Conservation (phyloP, 2,888 invertebrate species). For the Drosophila sordidula region DNA sequence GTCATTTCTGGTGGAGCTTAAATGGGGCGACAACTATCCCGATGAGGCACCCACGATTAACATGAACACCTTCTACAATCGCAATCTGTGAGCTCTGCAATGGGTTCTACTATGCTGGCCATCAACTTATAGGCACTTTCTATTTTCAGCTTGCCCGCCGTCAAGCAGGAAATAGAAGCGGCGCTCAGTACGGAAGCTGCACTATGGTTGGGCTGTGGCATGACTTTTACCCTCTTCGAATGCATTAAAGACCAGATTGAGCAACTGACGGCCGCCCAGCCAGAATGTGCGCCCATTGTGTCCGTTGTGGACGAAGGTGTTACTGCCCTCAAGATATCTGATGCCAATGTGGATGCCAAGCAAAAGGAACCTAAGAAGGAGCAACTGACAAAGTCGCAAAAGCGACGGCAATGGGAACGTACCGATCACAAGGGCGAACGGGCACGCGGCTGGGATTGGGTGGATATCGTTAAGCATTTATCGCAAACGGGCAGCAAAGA, state of each 20-base stretch:
- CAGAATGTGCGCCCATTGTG: slow-evolving; percentile 85
- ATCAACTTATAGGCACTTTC: slow-evolving; percentile 14
- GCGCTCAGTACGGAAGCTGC: slow-evolving; percentile 90
- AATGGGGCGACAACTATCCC: slow-evolving; percentile 95
- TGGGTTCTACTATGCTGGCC: neutral
- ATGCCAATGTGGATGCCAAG: slow-evolving; percentile 79
- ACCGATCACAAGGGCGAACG: slow-evolving; percentile 93
- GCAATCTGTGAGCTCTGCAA: slow-evolving; percentile 91
- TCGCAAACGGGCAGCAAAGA: slow-evolving; percentile 89
- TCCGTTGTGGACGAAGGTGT: slow-evolving; percentile 75
- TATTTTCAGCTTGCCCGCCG: slow-evolving; percentile 87
- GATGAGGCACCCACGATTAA: slow-evolving; percentile 92
- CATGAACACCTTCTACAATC: slow-evolving; percentile 97
- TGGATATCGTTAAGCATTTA: slow-evolving; percentile 97
- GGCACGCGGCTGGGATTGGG: slow-evolving; percentile 97
- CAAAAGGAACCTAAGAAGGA: slow-evolving; percentile 91
- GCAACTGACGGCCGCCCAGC: slow-evolving; percentile 90
- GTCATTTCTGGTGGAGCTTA: slow-evolving; percentile 94
- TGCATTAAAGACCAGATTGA: slow-evolving; percentile 93
- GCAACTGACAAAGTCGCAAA: slow-evolving; percentile 96
- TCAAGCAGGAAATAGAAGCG: slow-evolving; percentile 89
- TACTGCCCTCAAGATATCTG: slow-evolving; percentile 82
- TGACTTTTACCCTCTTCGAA: slow-evolving; percentile 98
- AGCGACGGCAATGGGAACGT: slow-evolving; percentile 94
- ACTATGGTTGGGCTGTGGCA: slow-evolving; percentile 94